Evolutionary conservation across 1,140 invertebrate species (phyloP), one percentile per base, ranked within the genome.

Genomic region (Asbolus verrucosus): DNA sequence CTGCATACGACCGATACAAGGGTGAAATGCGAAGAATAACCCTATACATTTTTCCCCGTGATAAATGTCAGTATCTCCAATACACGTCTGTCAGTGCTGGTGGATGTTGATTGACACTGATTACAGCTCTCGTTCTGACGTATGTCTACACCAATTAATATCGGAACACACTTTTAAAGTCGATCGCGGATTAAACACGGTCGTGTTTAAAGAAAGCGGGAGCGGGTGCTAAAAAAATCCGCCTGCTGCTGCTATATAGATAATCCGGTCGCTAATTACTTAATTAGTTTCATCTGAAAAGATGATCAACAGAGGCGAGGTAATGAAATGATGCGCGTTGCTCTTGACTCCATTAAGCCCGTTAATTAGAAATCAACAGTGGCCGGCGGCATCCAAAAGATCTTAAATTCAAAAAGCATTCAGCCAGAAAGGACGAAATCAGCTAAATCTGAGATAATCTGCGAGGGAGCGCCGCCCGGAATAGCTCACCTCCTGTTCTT

Each of bases 71-170:
- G 65, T 74, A 74, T 71, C 50, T 69, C 66, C 69, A 18, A 43
- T 71, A 50, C 59, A 67, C 27, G 65, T 60, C 50, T 71, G 72
- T 74, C 72, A 74, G 67, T 71, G 65, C 30, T 69, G 21, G 31
- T 62, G 46, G 63, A 60, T 69, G 50, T 69, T 74, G 73, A 74
- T 72, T 74, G 73, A 74, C 73, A 70, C 43, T 74, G 73, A 74
- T 74, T 74, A 70, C 66, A 67, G 69, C 60, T 62, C 62, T 69
- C 15, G 67, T 70, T 66, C 71, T 69, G 73, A 74, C 70, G 43
- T 67, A 71, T 24, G 68, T 74, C 73, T 67, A 67, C 65, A 60
- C 30, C 46, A 60, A 67, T 67, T 59, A 59, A 67, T 67, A 59
- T 60, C 19, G 30, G 6, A 14, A 4, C 50, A 50, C n/a, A 30